Evolutionary conservation across 2,888 invertebrate genomes (phyloP).

Genomic region (Mamestra brassicae): DNA sequence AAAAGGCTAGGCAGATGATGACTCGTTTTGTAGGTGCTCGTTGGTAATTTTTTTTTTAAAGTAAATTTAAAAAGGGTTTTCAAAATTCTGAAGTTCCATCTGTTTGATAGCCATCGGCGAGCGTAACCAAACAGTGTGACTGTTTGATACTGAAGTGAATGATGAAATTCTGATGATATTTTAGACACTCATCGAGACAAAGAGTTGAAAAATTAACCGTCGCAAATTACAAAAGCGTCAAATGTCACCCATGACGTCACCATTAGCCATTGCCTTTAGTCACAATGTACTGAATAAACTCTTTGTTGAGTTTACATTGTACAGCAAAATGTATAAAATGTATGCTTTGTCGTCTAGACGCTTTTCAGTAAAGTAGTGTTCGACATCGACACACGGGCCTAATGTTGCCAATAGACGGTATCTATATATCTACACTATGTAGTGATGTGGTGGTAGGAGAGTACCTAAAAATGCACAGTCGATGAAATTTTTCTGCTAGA

Average conservation of each 20-base stretch:
- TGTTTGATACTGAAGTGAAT: too few relatives aligned
- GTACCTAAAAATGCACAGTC: too few relatives aligned
- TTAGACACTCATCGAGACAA: neutral
- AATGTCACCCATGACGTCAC: conserved; percentile 29
- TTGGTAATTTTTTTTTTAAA: too few relatives aligned
- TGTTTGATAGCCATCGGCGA: too few relatives aligned
- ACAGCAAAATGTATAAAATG: neutral
- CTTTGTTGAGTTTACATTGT: conserved; percentile 21
- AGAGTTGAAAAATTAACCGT: neutral
- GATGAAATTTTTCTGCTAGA: too few relatives aligned
- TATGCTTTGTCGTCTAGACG: neutral
- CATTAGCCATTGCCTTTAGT: conserved; percentile 1
- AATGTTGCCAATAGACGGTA: neutral
- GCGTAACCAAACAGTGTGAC: too few relatives aligned
- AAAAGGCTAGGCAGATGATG: too few relatives aligned
- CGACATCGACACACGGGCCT: neutral
- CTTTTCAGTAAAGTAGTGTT: neutral
- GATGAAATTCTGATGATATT: too few relatives aligned
- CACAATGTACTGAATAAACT: conserved; percentile 2
- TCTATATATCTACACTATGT: neutral
- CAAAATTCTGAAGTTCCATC: too few relatives aligned
- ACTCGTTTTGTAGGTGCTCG: too few relatives aligned
- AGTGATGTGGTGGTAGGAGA: too few relatives aligned
- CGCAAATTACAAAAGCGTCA: conserved; percentile 2
- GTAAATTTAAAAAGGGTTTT: too few relatives aligned